Evolutionary conservation across 2,797 vertebrate species (phyloP).

Genomic region (Pteropus rufus): DNA sequence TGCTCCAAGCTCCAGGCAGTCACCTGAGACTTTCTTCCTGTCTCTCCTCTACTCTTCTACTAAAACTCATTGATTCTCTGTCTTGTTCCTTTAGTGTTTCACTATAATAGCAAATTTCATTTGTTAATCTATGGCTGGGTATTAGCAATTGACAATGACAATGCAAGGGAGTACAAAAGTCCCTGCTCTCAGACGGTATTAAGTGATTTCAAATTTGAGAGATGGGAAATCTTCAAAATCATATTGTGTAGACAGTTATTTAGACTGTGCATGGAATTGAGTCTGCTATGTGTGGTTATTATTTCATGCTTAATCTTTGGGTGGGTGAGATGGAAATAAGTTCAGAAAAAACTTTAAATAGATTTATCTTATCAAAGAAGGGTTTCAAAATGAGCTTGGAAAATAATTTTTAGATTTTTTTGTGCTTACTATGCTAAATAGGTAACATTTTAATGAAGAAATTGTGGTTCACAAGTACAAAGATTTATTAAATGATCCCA

Average conservation of each 20-base stretch:
- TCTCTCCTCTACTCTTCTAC: background rate
- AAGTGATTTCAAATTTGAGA: background rate
- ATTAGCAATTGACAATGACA: background rate
- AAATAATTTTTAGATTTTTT: background rate
- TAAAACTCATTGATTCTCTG: background rate
- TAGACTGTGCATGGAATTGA: background rate
- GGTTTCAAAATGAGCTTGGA: background rate
- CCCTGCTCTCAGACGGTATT: background rate
- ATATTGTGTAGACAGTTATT: background rate
- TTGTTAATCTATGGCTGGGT: background rate
- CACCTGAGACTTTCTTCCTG: background rate
- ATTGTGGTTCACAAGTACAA: background rate
- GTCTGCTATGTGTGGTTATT: background rate
- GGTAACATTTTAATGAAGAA: background rate
- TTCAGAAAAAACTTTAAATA: conserved; percentile 25
- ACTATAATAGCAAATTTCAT: background rate
- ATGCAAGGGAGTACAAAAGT: background rate
- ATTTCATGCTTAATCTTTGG: background rate
- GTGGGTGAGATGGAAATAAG: background rate
- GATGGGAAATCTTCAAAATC: background rate
- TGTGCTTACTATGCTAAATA: conserved; percentile 3
- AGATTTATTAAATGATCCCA: background rate
- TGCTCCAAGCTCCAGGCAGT: background rate
- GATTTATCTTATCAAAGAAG: background rate
- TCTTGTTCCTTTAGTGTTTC: background rate